A percentile compares a stretch with the other conserved stretches of the same genome.
These are phyloP conservation scores for Cyrtonyx montezumae DNA, from an alignment of 2,113 vertebrate genomes.

Conservation along the genomic window DNA sequence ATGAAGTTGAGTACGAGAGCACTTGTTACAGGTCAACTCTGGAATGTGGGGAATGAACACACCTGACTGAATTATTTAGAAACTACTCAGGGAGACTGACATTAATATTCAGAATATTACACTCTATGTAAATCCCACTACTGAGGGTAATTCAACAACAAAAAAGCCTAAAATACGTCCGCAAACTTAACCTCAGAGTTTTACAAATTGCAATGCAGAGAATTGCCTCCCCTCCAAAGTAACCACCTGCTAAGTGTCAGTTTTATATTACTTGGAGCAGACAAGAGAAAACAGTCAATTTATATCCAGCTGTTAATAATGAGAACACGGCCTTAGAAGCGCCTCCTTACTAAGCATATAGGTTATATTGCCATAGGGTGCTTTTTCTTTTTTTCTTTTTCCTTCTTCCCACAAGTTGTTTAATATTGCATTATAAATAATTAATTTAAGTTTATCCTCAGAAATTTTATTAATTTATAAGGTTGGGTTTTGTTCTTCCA, in stretches of 20 bases:
- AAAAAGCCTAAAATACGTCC: not conserved
- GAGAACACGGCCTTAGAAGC: not conserved
- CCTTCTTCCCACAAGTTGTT: not conserved
- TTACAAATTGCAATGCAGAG: not conserved
- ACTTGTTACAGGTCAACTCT: not conserved
- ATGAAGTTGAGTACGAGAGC: not conserved
- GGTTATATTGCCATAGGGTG: not conserved
- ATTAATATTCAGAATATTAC: not conserved
- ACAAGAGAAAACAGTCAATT: not conserved
- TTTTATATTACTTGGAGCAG: not conserved
- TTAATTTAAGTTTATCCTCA: not conserved
- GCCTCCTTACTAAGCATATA: not conserved
- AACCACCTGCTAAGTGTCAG: not conserved
- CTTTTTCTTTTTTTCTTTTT: not conserved
- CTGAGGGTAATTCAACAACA: not conserved
- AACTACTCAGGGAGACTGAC: not conserved
- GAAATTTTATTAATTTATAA: not conserved
- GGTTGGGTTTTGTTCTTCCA: not conserved
- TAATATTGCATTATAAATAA: conserved; percentile 9
- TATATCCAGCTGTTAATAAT: not conserved
- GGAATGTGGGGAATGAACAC: not conserved
- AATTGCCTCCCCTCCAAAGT: not conserved
- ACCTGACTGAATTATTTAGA: not conserved
- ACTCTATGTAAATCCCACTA: not conserved
- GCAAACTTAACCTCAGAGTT: not conserved